Evolutionary conservation across 2,888 invertebrate genomes (phyloP).

Genomic region (Mythimna albipuncta): DNA sequence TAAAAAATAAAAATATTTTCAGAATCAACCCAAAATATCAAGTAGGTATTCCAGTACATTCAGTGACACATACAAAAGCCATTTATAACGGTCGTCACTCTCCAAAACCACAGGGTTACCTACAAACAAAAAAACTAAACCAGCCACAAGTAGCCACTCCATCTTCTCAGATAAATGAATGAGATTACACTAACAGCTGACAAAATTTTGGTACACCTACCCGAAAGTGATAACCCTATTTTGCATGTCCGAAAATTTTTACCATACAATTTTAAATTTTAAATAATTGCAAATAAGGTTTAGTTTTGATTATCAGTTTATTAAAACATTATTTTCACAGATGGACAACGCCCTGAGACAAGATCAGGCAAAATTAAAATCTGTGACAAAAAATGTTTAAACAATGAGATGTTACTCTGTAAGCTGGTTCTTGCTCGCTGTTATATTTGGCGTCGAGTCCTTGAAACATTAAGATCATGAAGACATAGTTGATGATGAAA

Average conservation of each 20-base stretch:
- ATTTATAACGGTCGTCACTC: slow-evolving; percentile 42
- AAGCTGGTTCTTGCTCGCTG: slow-evolving; percentile 10
- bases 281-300: accelerated
- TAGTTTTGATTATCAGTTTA: not conserved
- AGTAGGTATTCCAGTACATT: not conserved
- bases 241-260: slow-evolving; percentile 1
- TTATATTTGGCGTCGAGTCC: slow-evolving; percentile 32
- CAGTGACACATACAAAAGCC: slow-evolving; percentile 33
- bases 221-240: slow-evolving; percentile 40
- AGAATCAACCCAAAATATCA: too few relatives aligned
- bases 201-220: slow-evolving; percentile 61
- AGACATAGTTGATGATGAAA: not conserved
- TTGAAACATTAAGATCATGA: slow-evolving; percentile 18
- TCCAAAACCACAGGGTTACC: slow-evolving; percentile 41
- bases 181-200: slow-evolving; percentile 67
- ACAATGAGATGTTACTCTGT: slow-evolving; percentile 50
- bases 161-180: slow-evolving; percentile 70
- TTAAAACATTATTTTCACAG: slow-evolving; percentile 17
- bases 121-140: slow-evolving; percentile 36
- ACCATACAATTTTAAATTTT: slow-evolving; percentile 17
- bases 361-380: slow-evolving; percentile 58
- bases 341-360: slow-evolving; percentile 61
- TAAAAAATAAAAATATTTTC: too few relatives aligned
- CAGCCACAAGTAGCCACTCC: slow-evolving; percentile 58
- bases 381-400: slow-evolving; percentile 57